phyloP scores from a whole-genome alignment of 1,140 invertebrate genomes.

The Odontomachus brunneus region DNA sequence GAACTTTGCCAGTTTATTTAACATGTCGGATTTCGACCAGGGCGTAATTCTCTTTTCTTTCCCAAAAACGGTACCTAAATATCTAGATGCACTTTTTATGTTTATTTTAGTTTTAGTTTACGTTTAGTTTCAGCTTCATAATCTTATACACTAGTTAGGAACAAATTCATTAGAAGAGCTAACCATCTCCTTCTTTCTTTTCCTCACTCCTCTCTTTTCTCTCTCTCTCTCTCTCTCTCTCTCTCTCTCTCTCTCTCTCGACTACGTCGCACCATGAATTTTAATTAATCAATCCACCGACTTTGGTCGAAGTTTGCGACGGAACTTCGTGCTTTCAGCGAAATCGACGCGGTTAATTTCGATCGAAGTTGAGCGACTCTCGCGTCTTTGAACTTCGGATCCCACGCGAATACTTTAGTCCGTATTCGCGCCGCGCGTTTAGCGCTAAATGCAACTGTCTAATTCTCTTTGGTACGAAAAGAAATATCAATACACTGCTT shows the following conservation, averaged over 20 bases:
- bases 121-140: conserved; percentile 46
- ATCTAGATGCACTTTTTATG: neutral
- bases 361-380: conserved; percentile 57
- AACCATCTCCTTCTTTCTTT: conserved; percentile 22
- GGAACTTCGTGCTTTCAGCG: conserved; percentile 58
- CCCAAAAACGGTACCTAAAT: too few species aligned
- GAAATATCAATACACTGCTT: neutral
- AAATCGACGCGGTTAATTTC: conserved; percentile 62
- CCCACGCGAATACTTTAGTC: conserved; percentile 50
- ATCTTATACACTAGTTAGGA: conserved; percentile 43
- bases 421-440: conserved; percentile 42
- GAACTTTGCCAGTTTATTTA: too few species aligned
- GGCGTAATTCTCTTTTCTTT: too few species aligned
- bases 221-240: too few species aligned
- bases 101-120: conserved; percentile 44
- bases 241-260: neutral
- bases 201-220: too few species aligned
- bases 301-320: conserved; percentile 50
- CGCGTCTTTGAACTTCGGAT: conserved; percentile 57
- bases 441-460: conserved; percentile 40
- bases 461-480: conserved; percentile 37
- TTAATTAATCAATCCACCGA: conserved; percentile 61
- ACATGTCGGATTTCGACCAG: too few species aligned
- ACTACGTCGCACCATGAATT: conserved; percentile 53
- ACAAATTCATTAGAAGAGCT: conserved; percentile 60